phyloP scores from a whole-genome alignment of 2,113 vertebrate species.

The Antigone vipio region DNA sequence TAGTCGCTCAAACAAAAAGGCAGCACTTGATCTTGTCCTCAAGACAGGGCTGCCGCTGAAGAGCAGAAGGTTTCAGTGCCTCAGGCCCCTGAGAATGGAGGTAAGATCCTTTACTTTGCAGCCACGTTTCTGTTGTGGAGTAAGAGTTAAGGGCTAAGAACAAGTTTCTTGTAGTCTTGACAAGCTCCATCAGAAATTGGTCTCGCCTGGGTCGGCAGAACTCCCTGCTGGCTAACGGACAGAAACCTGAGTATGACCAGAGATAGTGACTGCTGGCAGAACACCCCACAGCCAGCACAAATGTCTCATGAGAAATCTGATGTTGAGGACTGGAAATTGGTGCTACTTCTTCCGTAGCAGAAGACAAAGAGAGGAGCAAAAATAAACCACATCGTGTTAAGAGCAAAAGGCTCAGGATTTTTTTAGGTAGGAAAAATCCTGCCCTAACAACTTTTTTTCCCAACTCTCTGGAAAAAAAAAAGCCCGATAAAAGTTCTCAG shows the following conservation, averaged over 20 bases:
- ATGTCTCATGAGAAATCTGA: background rate
- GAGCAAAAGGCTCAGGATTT: background rate
- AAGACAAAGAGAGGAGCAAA: background rate
- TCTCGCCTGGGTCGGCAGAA: accelerated
- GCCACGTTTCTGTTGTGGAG: accelerated
- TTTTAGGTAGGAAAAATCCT: background rate
- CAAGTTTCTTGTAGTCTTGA: background rate
- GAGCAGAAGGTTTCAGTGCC: constrained; percentile 25
- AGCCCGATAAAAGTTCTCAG: background rate
- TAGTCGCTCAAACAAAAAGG: background rate
- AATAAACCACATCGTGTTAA: accelerated
- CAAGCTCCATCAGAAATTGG: background rate
- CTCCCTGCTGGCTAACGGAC: background rate
- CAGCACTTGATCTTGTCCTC: background rate
- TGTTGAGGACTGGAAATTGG: accelerated
- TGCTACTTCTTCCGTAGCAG: background rate
- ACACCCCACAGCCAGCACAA: background rate
- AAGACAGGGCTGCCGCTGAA: background rate
- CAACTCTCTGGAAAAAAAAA: background rate
- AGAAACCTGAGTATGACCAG: background rate
- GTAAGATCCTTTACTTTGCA: constrained; percentile 45
- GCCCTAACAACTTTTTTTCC: background rate
- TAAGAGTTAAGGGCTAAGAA: background rate
- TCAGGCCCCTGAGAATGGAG: background rate
- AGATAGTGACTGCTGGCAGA: background rate